A percentile compares a stretch with the other conserved stretches of the same genome.
Evolutionary conservation across 2,113 vertebrate species (phyloP).

Genomic region (Hepsetus odoe): DNA sequence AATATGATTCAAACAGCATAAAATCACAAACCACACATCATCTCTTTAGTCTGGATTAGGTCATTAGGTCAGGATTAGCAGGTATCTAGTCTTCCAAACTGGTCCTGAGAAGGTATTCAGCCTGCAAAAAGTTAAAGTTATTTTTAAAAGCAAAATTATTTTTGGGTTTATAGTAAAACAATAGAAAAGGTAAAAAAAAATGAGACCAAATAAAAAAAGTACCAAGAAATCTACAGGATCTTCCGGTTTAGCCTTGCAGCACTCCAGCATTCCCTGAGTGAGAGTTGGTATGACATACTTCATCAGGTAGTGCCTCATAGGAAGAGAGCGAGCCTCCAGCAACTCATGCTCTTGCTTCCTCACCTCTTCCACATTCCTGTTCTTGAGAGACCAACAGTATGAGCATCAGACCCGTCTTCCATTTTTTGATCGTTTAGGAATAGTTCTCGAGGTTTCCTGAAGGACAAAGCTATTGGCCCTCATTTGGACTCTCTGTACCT

Average conservation of each 20-base stretch:
- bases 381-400: conserved; percentile 64
- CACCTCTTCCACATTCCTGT: conserved; percentile 78
- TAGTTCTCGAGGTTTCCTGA: no score
- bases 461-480: no score
- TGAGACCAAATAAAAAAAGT: conserved; percentile 53
- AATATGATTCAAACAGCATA: no score
- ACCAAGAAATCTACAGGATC: conserved; percentile 94
- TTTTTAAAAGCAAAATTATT: no score
- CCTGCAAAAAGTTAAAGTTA: conserved; percentile 58
- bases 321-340: conserved; percentile 80
- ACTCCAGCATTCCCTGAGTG: conserved; percentile 82
- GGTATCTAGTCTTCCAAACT: conserved; percentile 42
- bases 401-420: no score
- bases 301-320: conserved; percentile 91
- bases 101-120: conserved; percentile 65
- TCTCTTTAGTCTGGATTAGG: not conserved
- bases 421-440: no score
- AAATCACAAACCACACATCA: not conserved
- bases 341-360: conserved; percentile 83
- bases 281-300: conserved; percentile 89
- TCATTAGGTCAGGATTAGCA: no score
- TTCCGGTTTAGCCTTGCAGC: conserved; percentile 84
- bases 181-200: not conserved
- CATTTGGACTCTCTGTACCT: no score
- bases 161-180: not conserved